phyloP scores from a whole-genome alignment of 1,140 invertebrate genomes.

The Zaprionus tsacasi region DNA sequence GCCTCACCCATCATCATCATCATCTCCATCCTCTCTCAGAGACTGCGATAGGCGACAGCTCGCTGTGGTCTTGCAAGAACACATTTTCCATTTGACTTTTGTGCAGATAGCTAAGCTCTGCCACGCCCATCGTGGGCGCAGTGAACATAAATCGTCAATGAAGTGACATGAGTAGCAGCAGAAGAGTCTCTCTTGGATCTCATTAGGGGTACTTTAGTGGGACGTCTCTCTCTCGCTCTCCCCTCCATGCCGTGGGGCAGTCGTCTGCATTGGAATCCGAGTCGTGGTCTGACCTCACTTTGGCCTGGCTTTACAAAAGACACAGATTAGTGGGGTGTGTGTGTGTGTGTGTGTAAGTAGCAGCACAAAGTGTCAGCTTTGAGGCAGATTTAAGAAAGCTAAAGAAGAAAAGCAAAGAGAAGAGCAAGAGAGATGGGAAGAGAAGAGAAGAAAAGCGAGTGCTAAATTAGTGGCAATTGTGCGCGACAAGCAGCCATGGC shows the following conservation, averaged over 20 bases:
- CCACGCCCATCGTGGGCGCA: conserved; percentile 16
- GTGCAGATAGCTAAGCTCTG: conserved; percentile 3
- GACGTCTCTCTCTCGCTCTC: not conserved
- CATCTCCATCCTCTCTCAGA: not conserved
- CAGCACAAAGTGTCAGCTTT: conserved; percentile 80
- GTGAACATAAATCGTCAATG: conserved; percentile 42
- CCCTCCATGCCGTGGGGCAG: not conserved
- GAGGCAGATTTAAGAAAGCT: conserved; percentile 79
- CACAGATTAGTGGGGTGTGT: conserved; percentile 76
- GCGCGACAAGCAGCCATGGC: conserved; percentile 65
- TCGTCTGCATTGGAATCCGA: conserved; percentile 22
- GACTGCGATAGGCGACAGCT: conserved; percentile 10
- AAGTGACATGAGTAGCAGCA: conserved; percentile 40
- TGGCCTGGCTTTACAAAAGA: conserved; percentile 78
- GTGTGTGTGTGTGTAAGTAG: conserved; percentile 64
- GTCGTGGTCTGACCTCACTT: conserved; percentile 53
- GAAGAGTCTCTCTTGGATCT: conserved; percentile 73
- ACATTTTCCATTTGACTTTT: conserved; percentile 19
- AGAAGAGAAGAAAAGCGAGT: conserved; percentile 62
- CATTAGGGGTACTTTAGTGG: conserved; percentile 78
- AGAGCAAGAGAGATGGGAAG: conserved; percentile 12
- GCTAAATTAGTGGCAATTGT: conserved; percentile 82
- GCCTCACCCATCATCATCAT: not conserved
- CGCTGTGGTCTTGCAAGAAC: conserved; percentile 3
- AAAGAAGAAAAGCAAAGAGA: conserved; percentile 28